Evolutionary conservation across 2,888 invertebrate species (phyloP).

Genomic region (Dolomedes plantarius): DNA sequence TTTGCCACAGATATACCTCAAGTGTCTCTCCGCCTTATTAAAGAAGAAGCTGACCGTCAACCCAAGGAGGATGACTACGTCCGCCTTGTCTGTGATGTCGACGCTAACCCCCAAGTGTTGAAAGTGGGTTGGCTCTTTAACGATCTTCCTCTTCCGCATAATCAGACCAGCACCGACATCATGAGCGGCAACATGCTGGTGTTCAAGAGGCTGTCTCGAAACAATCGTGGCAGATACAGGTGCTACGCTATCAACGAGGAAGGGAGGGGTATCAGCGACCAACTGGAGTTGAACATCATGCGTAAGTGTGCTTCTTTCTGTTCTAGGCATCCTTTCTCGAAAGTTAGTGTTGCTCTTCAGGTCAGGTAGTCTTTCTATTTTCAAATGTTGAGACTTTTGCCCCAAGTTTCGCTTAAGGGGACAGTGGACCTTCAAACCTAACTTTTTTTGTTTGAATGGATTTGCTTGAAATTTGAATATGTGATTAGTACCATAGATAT

Average conservation of each 20-base stretch:
- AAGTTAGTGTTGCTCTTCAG: too few relatives aligned
- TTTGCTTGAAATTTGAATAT: too few relatives aligned
- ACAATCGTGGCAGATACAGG: constrained; percentile 21
- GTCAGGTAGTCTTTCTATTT: too few relatives aligned
- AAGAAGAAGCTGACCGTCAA: constrained; percentile 13
- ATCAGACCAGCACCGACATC: neutral
- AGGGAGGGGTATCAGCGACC: constrained; percentile 20
- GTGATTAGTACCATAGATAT: too few relatives aligned
- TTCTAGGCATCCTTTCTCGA: too few relatives aligned
- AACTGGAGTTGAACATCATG: constrained; percentile 9
- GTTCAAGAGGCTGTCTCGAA: neutral
- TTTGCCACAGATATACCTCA: constrained; percentile 28
- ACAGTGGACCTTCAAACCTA: too few relatives aligned
- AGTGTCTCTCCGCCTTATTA: constrained; percentile 18
- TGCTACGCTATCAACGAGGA: constrained; percentile 34
- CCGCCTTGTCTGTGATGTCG: constrained; percentile 26
- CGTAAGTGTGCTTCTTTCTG: constrained; percentile 9
- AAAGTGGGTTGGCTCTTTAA: constrained; percentile 17
- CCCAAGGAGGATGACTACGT: constrained; percentile 23
- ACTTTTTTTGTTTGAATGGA: too few relatives aligned
- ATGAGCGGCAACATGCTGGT: neutral
- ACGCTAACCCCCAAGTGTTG: constrained; percentile 24
- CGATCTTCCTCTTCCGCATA: constrained; percentile 19
- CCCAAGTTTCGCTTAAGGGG: too few relatives aligned
- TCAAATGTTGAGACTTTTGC: too few relatives aligned